These are phyloP conservation scores for Corythornis cristatus DNA, from an alignment of 2,113 vertebrate species.

Conservation along the genomic window DNA sequence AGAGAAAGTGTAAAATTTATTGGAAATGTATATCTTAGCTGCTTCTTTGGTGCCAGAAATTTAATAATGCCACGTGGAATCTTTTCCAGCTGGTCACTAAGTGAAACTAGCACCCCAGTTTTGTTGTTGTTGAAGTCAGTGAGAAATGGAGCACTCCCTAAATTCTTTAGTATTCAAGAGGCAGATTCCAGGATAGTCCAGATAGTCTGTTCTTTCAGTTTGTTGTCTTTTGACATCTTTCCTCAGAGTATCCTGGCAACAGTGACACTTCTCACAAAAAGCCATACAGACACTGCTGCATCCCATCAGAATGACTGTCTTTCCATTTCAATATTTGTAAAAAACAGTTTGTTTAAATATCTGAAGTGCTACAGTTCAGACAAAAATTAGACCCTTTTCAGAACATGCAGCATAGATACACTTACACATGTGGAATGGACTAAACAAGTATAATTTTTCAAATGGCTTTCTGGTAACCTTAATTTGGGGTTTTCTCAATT, in stretches of 20 bases:
- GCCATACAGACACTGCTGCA: constrained; percentile 54
- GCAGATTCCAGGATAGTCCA: background rate
- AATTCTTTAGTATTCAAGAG: constrained; percentile 57
- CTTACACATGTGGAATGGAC: background rate
- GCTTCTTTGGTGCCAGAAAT: background rate
- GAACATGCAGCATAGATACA: background rate
- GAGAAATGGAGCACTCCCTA: background rate
- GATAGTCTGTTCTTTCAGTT: constrained; percentile 64
- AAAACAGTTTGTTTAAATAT: constrained; percentile 52
- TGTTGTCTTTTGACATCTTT: constrained; percentile 70
- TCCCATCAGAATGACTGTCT: constrained; percentile 68
- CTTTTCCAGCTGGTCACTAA: background rate
- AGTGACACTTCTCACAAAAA: constrained; percentile 65
- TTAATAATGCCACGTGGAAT: background rate
- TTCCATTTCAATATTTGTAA: constrained; percentile 24
- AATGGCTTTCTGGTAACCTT: background rate
- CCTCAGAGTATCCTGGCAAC: constrained; percentile 71
- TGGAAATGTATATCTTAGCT: background rate
- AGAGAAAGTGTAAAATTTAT: background rate
- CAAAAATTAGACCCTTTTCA: background rate
- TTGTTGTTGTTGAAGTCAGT: background rate
- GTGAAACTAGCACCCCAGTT: background rate
- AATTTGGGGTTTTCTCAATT: background rate
- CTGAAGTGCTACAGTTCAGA: background rate
- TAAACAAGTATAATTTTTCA: background rate